phyloP scores from a whole-genome alignment of 2,113 vertebrate genomes.

The Tachysurus vachellii region DNA sequence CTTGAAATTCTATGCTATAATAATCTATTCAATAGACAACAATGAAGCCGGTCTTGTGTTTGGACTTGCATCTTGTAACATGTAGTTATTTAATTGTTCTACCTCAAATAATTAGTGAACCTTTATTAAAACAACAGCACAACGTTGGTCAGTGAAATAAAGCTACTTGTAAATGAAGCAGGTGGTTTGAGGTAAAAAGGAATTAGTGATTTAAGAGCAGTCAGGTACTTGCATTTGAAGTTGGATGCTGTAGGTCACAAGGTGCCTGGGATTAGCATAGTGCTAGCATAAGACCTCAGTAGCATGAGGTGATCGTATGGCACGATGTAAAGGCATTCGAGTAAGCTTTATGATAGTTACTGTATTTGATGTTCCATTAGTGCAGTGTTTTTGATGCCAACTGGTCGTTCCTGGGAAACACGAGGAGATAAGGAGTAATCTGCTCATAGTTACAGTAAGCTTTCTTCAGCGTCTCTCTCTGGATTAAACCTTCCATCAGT shows the following conservation, averaged over 20 bases:
- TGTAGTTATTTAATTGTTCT: background rate
- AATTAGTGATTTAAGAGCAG: background rate
- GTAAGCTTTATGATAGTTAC: background rate
- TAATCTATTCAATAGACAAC: background rate
- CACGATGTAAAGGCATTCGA: background rate
- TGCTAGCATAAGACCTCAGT: background rate
- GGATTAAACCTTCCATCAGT: background rate
- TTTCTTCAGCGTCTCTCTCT: background rate
- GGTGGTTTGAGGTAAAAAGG: background rate
- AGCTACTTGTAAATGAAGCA: background rate
- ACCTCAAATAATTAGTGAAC: background rate
- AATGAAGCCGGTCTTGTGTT: background rate
- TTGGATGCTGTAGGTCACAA: background rate
- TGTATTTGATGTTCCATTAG: slow-evolving; percentile 13
- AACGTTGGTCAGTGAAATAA: background rate
- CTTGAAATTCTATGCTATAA: background rate
- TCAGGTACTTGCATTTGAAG: background rate
- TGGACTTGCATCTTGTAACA: background rate
- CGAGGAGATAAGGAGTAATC: background rate
- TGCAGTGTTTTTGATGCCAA: background rate
- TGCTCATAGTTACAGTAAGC: background rate
- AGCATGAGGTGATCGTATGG: slow-evolving; percentile 8
- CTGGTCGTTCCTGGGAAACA: background rate
- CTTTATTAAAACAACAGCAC: background rate
- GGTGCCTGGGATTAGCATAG: background rate